Evolutionary conservation across 2,113 vertebrate genomes (phyloP).

Genomic region (Dermatemys mawii): DNA sequence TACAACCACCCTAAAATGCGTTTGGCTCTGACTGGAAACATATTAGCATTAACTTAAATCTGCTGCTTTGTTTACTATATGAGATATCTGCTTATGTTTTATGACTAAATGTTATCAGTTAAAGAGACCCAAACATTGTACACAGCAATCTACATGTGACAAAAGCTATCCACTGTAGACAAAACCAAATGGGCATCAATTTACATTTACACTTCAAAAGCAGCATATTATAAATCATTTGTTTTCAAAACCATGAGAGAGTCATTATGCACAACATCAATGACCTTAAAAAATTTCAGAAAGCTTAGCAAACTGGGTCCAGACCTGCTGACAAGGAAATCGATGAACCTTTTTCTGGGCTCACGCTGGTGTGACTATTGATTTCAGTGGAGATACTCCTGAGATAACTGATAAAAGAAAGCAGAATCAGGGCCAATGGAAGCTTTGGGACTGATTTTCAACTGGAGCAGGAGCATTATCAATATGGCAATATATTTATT

Average conservation of each 20-base stretch:
- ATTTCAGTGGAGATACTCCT: background rate
- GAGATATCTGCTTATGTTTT: constrained; percentile 61
- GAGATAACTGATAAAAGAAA: background rate
- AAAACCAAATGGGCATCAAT: background rate
- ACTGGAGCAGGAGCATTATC: background rate
- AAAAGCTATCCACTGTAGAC: background rate
- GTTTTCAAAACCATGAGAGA: background rate
- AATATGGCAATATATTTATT: background rate
- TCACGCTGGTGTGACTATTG: background rate
- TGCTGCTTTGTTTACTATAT: constrained; percentile 74
- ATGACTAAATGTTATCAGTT: constrained; percentile 10
- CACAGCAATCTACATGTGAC: background rate
- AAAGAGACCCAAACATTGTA: constrained; percentile 7
- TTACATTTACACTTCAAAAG: background rate
- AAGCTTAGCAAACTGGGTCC: background rate
- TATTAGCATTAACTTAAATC: constrained; percentile 78
- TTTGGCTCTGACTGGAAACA: constrained; percentile 70
- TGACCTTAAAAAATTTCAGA: background rate
- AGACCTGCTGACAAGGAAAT: background rate
- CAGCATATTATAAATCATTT: background rate
- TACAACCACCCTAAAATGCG: constrained; percentile 76
- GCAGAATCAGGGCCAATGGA: background rate
- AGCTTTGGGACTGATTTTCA: background rate
- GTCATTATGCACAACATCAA: background rate
- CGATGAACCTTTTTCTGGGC: background rate